Evolutionary conservation across 2,113 vertebrate species (phyloP), one percentile per base, ranked within the genome.

Genomic region (Pogonocichla stellata): DNA sequence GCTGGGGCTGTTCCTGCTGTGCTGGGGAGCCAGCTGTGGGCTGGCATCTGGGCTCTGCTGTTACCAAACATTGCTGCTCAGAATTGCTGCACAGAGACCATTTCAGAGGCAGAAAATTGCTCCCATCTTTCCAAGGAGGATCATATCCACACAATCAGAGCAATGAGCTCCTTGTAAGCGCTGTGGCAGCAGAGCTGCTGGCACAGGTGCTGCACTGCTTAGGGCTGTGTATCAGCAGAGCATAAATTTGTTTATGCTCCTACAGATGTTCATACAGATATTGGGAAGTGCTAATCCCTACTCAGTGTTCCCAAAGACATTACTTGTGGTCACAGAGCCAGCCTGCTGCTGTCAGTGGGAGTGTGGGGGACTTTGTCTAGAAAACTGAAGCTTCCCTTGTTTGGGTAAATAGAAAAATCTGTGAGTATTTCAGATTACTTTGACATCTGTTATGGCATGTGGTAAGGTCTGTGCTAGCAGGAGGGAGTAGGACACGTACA

Each of bases 361-460:
- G 79, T 19, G 60, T 23, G 71, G 62, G 43, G 90, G 67, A 51
- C 82, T 95, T 82, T 54, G 57, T 84, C 87, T 87, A 14, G 71
- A 65, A 90, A 92, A 79, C 65, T 56, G 80, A 47, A 70, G 73
- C 62, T 83, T 83, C 15, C 0, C 71, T 86, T 88, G 67, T 86
- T 90, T 86, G 85, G 40, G 70, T 93, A 94, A 93, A 92, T 29
- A 77, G 75, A 62, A 73, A 75, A 88, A 73, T 95, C 89, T 88
- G 71, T 81, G 73, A 92, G 73, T 80, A 33, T 91, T 88, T 90
- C 40, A 33, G 12, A 70, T n/a, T 23, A 51, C 72, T 75, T 61
- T 64, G 53, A 61, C 71, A 86, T 73, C 86, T 86, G 64, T 33
- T 93, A 3, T 8, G 64, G 75, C 92, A 60, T 24, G 78, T 85